Base-by-base conservation (phyloP, 2,113 vertebrate species). In the Serinus canaria region DNA sequence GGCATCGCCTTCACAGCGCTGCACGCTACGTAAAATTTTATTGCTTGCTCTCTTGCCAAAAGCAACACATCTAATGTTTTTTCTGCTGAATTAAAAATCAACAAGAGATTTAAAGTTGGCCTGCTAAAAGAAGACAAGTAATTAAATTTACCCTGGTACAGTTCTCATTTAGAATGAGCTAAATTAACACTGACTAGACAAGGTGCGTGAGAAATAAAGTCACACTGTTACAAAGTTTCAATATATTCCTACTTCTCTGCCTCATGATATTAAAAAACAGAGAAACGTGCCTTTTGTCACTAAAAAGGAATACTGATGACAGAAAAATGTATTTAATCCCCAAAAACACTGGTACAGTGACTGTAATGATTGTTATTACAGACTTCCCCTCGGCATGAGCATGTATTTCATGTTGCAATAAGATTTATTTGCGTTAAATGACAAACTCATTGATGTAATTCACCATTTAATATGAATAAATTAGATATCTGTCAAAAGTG, bases 81-180 rank as follows among this genome's bases (percentile, higher is more conserved):
- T 94, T 81, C 85, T 89, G 73, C 90, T 95, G 94, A 93, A 95
- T 96, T 95, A 96, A 97, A 96, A 94, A 95, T 93, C 93, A 97
- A 70, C 92, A 90, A 49, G 90, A 96, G 93, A 92, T 81, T 95
- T 96, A 74, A 96, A 96, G 55, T 44, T 94, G 86, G 89, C 68
- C 83, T 92, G 87, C 63, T 72, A 83, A 39, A 90, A 92, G 70
- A 79, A 63, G 59, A 81, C 39, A 86, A 70, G 59, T 93, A 94
- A 96, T 95, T 96, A 79, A 83, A 86, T 92, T 81, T 86, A 92
- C 37, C 68, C 43, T 64, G 58, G n/a, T 88, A 89, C 6, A 60
- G 31, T 72, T 94, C 88, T 94, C 63, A 90, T 83, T 75, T 73
- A 75, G 37, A 89, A 94, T 60, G 28, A 85, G 73, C 17, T 68